Base-by-base conservation (phyloP, 2,888 invertebrate species). In the Nematopogon swammerdamellus region DNA sequence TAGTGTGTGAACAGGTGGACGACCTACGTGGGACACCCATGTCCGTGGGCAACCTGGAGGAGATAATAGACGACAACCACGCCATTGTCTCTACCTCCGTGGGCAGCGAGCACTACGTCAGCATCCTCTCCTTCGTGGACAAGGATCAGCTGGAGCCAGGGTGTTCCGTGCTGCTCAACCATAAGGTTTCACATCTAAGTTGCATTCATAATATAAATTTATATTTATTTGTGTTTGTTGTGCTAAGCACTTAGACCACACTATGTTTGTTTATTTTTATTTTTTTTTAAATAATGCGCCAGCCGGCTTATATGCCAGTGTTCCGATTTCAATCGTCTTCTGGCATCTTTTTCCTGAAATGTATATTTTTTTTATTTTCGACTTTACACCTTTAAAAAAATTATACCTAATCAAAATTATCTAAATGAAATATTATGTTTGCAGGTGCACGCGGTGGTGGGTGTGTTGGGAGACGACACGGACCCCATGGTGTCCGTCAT, bases 401-500 rank as follows among this genome's bases (percentile, higher is more conserved):
- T 25, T 25, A 25, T n/a, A n/a, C n/a, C n/a, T n/a, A n/a, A n/a
- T n/a, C n/a, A n/a, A n/a, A n/a, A n/a, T n/a, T n/a, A n/a, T n/a
- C n/a, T 25, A 25, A 25, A 25, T 25, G 8, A 25, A 25, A 8
- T 8, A 25, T 25, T 25, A 25, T 25, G 25, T 25, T 6, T 25
- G 25, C 52, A 87, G 87, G 97, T 97, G 1, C 97, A 99, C 81
- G 97, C 97, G 46, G 97, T 99, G n/a, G 97, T 99, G 25, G 98
- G 99, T 49, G 97, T 98, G 0, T 74, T 98, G n/a, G 91, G 95
- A 19, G 99, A 99, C 75, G 98, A 99, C 66, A 98, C 97, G 11
- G 99, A 99, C 75, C 99, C 99, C 3, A 99, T 99, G 98, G 99
- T 99, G 2, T 98, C 97, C 11, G 99, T 99, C 1, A 99, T 99